These are phyloP conservation scores for Acanthochromis polyacanthus DNA, from an alignment of 2,113 vertebrate genomes.

Conservation along the genomic window DNA sequence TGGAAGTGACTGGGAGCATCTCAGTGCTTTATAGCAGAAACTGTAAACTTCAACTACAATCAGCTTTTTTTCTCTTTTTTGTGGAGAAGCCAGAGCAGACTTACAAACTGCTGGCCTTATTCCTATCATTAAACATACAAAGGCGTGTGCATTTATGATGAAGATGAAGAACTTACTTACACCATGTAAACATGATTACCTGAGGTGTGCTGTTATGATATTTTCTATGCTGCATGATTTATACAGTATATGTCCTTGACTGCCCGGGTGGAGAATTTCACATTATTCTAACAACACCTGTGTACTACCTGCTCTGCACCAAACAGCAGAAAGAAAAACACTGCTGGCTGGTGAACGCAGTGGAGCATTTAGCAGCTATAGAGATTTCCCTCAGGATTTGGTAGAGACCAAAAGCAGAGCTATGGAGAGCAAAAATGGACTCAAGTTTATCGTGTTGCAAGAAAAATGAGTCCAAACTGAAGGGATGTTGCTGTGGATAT, in stretches of 20 bases:
- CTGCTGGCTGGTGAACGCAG: neutral
- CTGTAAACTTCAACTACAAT: slow-evolving; percentile 20
- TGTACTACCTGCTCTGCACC: neutral
- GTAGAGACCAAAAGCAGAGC: too few relatives aligned
- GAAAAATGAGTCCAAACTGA: slow-evolving; percentile 1
- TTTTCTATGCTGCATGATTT: too few relatives aligned
- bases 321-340: neutral
- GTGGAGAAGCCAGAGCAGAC: slow-evolving; percentile 9
- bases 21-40: slow-evolving; percentile 22
- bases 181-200: neutral
- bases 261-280: too few relatives aligned
- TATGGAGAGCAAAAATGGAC: too few relatives aligned
- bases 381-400: too few relatives aligned
- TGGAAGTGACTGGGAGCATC: slow-evolving; percentile 49
- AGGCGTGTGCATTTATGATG: neutral
- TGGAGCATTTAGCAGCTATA: too few relatives aligned
- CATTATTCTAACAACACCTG: too few relatives aligned
- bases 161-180: neutral
- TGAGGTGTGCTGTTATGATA: slow-evolving; percentile 11
- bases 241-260: too few relatives aligned
- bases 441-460: too few relatives aligned
- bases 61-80: neutral
- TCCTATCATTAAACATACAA: slow-evolving; percentile 8
- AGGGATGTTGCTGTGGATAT: neutral
- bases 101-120: neutral